Percentiles rank a stretch among this genome's conserved stretches.
phyloP scores from a whole-genome alignment of 1,140 invertebrate genomes.

The Macrobrachium rosenbergii region DNA sequence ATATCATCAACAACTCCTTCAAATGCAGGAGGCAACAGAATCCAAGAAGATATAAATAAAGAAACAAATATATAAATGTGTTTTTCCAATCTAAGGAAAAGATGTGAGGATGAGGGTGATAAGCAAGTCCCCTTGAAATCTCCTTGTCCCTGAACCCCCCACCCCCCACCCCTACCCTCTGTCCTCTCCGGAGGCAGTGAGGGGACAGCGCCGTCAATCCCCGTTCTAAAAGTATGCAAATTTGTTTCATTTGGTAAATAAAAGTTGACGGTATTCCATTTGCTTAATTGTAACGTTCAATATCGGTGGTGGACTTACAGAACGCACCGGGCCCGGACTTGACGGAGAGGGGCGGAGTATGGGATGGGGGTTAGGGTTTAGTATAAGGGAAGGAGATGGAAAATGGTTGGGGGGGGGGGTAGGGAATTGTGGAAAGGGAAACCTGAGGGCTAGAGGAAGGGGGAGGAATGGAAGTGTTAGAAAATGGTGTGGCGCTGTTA shows the following conservation, averaged over 20 bases:
- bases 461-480: neutral
- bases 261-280: slow-evolving; percentile 57
- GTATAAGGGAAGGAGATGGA: neutral
- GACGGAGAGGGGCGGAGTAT: neutral
- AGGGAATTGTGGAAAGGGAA: neutral
- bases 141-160: no score
- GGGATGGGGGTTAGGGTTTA: neutral
- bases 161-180: no score
- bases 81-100: neutral
- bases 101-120: neutral
- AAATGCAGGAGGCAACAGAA: neutral
- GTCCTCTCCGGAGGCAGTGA: neutral
- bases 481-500: neutral
- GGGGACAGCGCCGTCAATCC: neutral
- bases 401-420: neutral
- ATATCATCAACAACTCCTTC: no score
- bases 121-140: neutral
- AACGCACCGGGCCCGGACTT: no score
- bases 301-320: slow-evolving; percentile 1
- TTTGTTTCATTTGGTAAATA: slow-evolving; percentile 51
- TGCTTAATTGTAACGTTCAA: slow-evolving; percentile 54
- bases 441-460: neutral
- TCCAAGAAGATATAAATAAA: neutral
- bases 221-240: slow-evolving; percentile 38
- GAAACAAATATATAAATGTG: neutral